Evolutionary conservation across 2,797 vertebrate genomes (phyloP), one percentile per base, ranked within the genome.

Genomic region (Uromys caudimaculatus): DNA sequence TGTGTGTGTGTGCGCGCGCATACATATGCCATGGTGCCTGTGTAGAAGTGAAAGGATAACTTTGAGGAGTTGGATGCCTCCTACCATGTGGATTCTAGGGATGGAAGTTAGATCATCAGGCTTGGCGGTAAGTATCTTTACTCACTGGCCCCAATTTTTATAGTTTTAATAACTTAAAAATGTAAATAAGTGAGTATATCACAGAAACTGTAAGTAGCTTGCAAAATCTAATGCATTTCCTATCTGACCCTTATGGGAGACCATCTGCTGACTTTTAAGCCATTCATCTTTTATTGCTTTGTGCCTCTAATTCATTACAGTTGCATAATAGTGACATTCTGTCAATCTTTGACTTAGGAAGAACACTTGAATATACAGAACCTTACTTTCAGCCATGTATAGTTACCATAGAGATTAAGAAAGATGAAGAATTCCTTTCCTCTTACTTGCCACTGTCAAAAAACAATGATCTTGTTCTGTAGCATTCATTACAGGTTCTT

Each of bases 171-270:
- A 52, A 35, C 32, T 67, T 58, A 83, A 93, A 67, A 87, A 41
- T 14, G 41, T 60, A 88, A 47, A 47, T 56, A 82, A 54, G 62
- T 76, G 44, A 81, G 21, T 76, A 62, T 64, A 19, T 11, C 6
- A 50, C 1, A 5, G 27, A 82, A 84, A 50, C 13, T 64, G 23
- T 62, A 24, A 90, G 24, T 75, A 88, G 44, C 44, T 35, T 81
- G 23, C n/a, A 84, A 90, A 96, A 6, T 12, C 11, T 77, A 82
- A 71, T 35, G 19, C 75, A 67, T 73, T 77, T 64, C 54, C 47
- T 96, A 14, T 67, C 47, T 97, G n/a, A 11, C 17, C 16, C 50
- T 94, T 96, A 89, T 78, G 38, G 82, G 54, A 88, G 76, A 92
- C 78, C n/a, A n/a, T 60, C 62, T 91, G 29, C 35, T 41, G n/a